phyloP scores from a whole-genome alignment of 2,113 vertebrate genomes.

The Upupa epops region DNA sequence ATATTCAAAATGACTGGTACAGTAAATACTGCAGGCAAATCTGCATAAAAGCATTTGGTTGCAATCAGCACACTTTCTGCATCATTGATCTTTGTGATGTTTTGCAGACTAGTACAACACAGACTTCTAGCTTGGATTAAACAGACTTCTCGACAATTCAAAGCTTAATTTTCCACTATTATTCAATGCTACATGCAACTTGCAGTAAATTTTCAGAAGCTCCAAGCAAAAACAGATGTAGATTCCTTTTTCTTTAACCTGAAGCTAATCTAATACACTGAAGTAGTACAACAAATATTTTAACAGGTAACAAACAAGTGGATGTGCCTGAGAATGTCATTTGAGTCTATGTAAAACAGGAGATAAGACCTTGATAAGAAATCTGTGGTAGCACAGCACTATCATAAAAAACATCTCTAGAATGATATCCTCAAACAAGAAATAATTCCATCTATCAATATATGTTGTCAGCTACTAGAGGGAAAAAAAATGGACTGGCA shows the following conservation, averaged over 20 bases:
- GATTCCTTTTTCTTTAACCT: background rate
- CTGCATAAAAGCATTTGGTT: background rate
- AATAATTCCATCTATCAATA: background rate
- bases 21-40: background rate
- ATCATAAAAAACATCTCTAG: background rate
- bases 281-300: background rate
- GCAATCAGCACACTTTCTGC: slow-evolving; percentile 25
- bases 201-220: background rate
- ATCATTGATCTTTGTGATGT: background rate
- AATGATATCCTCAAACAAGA: background rate
- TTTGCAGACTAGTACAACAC: background rate
- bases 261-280: background rate
- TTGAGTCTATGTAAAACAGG: background rate
- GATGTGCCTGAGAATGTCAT: background rate
- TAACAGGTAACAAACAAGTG: background rate
- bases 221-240: background rate
- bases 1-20: background rate
- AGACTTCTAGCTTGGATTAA: background rate
- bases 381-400: background rate
- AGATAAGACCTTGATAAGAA: background rate
- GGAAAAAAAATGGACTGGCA: background rate
- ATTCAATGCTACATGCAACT: background rate
- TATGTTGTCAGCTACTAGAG: background rate
- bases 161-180: background rate
- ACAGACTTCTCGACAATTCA: background rate